Conservation (phyloP, 2,888 invertebrate genomes). For the Matsumyia berberina region DNA sequence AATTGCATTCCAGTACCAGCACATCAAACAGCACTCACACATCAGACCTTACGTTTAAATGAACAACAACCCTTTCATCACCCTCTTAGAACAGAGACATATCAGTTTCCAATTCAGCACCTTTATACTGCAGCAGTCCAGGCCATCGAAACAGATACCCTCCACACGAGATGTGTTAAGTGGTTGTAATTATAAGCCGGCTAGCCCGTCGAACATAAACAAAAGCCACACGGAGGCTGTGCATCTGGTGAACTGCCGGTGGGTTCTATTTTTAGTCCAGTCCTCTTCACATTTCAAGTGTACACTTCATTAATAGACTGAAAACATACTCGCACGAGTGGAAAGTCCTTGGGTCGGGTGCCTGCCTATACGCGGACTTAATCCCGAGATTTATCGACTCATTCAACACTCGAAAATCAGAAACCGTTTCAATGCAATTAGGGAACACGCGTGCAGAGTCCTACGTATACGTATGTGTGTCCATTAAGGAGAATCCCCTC, state of each 20-base stretch:
- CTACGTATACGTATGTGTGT: no score
- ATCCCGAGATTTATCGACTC: conserved; percentile 55
- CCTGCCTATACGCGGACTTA: conserved; percentile 8
- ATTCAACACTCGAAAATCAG: conserved; percentile 47
- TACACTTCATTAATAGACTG: conserved; percentile 60
- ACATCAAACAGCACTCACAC: conserved; percentile 41
- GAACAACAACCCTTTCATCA: conserved; percentile 43
- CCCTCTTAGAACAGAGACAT: conserved; percentile 20
- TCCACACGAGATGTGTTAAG: conserved; percentile 50
- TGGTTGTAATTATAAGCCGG: conserved; percentile 59
- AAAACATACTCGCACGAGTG: conserved; percentile 16
- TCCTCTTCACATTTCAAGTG: conserved; percentile 54
- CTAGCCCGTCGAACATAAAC: conserved; percentile 39
- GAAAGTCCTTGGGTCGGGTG: no score
- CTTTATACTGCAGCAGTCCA: conserved; percentile 39
- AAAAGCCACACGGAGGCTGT: conserved; percentile 10
- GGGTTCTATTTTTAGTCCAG: conserved; percentile 60
- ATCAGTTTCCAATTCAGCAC: conserved; percentile 67
- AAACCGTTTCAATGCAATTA: conserved; percentile 63
- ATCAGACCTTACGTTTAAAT: conserved; percentile 25
- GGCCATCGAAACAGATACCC: neutral
- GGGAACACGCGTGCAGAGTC: conserved; percentile 53
- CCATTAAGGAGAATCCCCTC: conserved; percentile 65
- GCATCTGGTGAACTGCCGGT: conserved; percentile 16
- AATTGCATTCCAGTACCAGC: neutral